Evolutionary conservation across 2,888 invertebrate species (phyloP).

Genomic region (Torymus texanus): DNA sequence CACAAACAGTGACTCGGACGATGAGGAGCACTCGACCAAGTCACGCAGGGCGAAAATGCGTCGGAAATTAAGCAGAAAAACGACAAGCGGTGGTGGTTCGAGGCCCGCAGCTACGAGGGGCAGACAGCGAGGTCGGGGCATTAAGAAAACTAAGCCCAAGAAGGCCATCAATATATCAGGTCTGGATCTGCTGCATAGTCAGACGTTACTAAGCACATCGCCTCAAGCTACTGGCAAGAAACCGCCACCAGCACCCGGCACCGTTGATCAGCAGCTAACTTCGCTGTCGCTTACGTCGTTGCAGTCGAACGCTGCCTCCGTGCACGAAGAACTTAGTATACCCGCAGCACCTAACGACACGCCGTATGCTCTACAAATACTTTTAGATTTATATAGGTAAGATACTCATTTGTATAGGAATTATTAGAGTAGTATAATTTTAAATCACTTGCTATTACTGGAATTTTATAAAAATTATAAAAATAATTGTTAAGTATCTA

Average conservation of each 20-base stretch:
- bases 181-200: constrained; percentile 90
- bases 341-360: constrained; percentile 86
- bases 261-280: constrained; percentile 92
- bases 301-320: constrained; percentile 79
- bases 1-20: constrained; percentile 73
- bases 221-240: constrained; percentile 84
- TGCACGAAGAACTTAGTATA: constrained; percentile 90
- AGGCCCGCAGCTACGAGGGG: constrained; percentile 67
- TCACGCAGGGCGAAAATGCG: constrained; percentile 70
- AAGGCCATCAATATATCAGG: constrained; percentile 88
- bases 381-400: constrained; percentile 86
- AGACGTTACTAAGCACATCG: constrained; percentile 91
- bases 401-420: not conserved
- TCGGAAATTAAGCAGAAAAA: constrained; percentile 58
- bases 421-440: not conserved
- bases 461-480: not conserved
- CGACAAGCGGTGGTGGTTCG: constrained; percentile 50
- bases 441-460: too few species aligned
- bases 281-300: constrained; percentile 82
- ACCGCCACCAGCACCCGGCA: constrained; percentile 91
- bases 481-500: not conserved
- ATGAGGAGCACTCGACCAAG: constrained; percentile 66
- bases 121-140: constrained; percentile 77
- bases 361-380: constrained; percentile 90
- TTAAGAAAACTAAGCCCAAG: constrained; percentile 78